Base-by-base conservation (phyloP, 2,113 vertebrate species). In the Ariopsis seemanni region DNA sequence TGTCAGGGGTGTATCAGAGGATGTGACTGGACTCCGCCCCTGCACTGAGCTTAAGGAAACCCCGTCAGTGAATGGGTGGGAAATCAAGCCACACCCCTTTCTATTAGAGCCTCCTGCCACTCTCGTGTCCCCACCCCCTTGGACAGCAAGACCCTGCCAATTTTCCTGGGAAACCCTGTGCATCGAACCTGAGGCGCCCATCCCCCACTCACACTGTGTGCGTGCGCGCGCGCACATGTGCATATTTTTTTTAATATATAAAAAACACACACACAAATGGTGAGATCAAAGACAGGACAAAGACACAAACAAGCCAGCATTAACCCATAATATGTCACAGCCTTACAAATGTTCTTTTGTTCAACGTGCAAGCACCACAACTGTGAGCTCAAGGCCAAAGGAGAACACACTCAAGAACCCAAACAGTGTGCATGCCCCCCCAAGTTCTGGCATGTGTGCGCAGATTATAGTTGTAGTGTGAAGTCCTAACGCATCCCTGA, bases 131-230 rank as follows among this genome's bases (percentile, higher is more conserved):
- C 83, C 89, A 86, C 84, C 87, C 88, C 92, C 93, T 93, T 92
- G 95, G 95, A 94, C 94, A 88, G 94, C 93, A 90, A 93, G 95
- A 95, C 96, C 96, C 95, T 97, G 95, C 95, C 92, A 92, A 86
- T 94, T 92, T 93, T 94, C 88, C 91, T 91, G 92, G 94, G 95
- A 97, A 96, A 95, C 96, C 96, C 95, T 94, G 93, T 94, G 90
- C 92, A 93, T 87, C 90, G 93, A 93, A 95, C 93, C 93, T 94
- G 92, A 95, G 93, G 92, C 86, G 85, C 94, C 94, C 93, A 93
- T 94, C 93, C 94, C 93, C 93, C 90, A 84, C 82, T 72, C 86
- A 84, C 81, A 25, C 65, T 85, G 0, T 83, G 87, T 89, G 89
- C 86, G 67, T 71, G 67, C 7, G 67, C 15, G 11, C 15, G 27